phyloP scores from a whole-genome alignment of 2,797 vertebrate species.

The Diplodus puntazzo region DNA sequence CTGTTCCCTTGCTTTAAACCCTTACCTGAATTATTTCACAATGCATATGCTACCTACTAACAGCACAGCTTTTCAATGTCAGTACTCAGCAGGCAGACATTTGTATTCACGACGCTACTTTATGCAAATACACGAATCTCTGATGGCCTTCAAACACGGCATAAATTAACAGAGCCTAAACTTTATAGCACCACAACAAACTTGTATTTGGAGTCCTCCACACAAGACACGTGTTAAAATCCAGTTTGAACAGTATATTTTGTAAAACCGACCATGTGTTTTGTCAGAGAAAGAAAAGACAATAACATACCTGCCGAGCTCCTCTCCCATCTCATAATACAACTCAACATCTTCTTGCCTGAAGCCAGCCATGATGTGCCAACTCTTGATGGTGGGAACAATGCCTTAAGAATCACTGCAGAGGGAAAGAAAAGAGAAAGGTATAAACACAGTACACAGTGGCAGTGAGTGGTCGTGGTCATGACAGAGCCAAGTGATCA shows the following conservation, averaged over 20 bases:
- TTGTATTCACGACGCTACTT: not conserved
- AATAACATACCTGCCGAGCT: constrained; percentile 92
- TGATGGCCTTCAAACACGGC: not conserved
- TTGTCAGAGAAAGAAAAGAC: not conserved
- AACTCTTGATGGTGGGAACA: constrained; percentile 43
- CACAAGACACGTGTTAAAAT: not conserved
- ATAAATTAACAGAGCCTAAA: not conserved
- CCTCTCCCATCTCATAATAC: constrained; percentile 96
- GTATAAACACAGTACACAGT: not conserved
- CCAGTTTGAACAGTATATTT: not conserved
- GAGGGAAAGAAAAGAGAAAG: not conserved
- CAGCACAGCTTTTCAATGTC: not conserved
- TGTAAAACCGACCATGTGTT: not conserved
- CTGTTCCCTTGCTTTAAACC: not conserved
- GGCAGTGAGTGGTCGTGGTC: not conserved
- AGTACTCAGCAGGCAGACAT: not conserved
- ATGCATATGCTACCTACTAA: not conserved
- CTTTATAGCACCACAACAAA: not conserved
- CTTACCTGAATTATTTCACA: too few relatives aligned
- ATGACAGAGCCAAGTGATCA: not conserved
- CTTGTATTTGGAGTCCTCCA: not conserved
- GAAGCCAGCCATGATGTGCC: constrained; percentile 91
- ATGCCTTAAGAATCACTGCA: constrained; percentile 46
- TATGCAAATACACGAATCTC: not conserved
- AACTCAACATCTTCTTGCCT: constrained; percentile 94